Conservation (phyloP, 2,797 vertebrate genomes). For the Salarias fasciatus region DNA sequence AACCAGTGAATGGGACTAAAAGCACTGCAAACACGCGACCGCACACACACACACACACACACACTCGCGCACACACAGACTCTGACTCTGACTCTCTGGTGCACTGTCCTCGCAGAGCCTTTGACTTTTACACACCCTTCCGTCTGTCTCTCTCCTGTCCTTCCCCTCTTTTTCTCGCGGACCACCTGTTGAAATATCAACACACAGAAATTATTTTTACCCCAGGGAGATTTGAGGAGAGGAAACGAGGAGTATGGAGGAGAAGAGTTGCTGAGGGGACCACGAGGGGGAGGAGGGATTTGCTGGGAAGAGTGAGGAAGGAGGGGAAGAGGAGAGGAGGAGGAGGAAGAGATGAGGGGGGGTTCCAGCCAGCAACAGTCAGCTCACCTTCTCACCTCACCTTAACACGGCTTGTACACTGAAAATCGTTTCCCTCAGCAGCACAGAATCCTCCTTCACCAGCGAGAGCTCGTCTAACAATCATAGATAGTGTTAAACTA, state of each 20-base stretch:
- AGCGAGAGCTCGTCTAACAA: conserved; percentile 69
- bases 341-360: background rate
- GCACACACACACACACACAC: conserved; percentile 7
- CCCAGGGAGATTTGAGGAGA: conserved; percentile 38
- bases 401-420: conserved; percentile 53
- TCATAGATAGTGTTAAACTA: conserved; percentile 71
- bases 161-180: conserved; percentile 52
- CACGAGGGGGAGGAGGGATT: conserved; percentile 14
- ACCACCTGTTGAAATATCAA: conserved; percentile 62
- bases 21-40: conserved; percentile 21
- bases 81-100: conserved; percentile 42
- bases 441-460: conserved; percentile 60
- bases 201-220: conserved; percentile 43
- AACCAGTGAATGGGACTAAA: conserved; percentile 48
- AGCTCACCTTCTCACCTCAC: conserved; percentile 43
- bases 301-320: background rate
- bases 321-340: too few relatives aligned
- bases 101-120: conserved; percentile 52
- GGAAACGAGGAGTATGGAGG: conserved; percentile 22
- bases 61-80: conserved; percentile 9
- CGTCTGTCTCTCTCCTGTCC: conserved; percentile 51
- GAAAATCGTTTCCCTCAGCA: conserved; percentile 44
- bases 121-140: conserved; percentile 54
- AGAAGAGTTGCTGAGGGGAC: conserved; percentile 33
- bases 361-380: conserved; percentile 37